Percentiles rank a stretch among this genome's conserved stretches.
These are phyloP conservation scores for Hycleus cichorii DNA, from an alignment of 1,140 invertebrate genomes.

Conservation along the genomic window DNA sequence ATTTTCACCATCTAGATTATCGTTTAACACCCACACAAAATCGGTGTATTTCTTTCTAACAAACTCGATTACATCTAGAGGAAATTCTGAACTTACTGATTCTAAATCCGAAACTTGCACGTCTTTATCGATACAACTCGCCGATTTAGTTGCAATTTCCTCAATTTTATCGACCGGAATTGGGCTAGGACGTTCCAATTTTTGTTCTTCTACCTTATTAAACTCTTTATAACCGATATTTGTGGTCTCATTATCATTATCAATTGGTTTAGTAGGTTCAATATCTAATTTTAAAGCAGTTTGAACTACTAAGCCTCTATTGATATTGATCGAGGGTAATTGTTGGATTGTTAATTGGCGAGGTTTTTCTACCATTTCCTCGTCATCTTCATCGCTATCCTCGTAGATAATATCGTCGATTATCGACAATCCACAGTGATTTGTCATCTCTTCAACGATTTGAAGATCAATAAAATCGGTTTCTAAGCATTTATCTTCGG, in stretches of 20 bases:
- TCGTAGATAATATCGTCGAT: constrained; percentile 14
- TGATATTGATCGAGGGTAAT: constrained; percentile 23
- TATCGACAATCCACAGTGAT: neutral
- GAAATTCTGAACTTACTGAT: too few species aligned
- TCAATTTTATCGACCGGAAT: too few species aligned
- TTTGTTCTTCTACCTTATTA: neutral
- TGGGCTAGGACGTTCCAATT: neutral
- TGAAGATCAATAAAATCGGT: neutral
- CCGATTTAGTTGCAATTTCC: too few species aligned
- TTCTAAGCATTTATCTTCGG: neutral
- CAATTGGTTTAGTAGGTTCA: constrained; percentile 10
- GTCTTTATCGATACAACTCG: too few species aligned
- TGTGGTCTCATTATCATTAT: neutral
- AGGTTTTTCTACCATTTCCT: too few species aligned
- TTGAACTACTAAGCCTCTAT: constrained; percentile 8
- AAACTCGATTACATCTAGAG: too few species aligned
- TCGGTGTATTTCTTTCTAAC: too few species aligned
- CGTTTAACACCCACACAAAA: too few species aligned
- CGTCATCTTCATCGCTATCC: too few species aligned
- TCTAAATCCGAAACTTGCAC: too few species aligned
- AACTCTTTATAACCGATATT: constrained; percentile 20
- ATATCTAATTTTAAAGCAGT: constrained; percentile 22
- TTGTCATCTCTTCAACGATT: neutral
- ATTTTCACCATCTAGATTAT: too few species aligned
- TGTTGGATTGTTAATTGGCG: constrained; percentile 12